Base-by-base conservation (phyloP, 2,888 invertebrate species). In the Himalopsyche tibetana region DNA sequence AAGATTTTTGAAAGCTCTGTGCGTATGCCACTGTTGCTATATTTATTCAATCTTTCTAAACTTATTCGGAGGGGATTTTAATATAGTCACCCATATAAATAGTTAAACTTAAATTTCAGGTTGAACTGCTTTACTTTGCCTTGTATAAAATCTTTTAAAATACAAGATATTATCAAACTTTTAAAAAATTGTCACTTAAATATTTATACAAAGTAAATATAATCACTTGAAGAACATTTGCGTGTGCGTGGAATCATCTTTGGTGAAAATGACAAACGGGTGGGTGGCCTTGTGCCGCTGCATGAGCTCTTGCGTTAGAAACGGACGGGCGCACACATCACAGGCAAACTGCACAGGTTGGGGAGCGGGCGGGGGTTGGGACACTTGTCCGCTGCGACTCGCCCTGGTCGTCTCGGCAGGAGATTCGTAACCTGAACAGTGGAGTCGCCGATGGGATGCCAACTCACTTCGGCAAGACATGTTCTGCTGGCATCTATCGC, bases 241-340 rank as follows among this genome's bases (percentile, higher is more conserved):
- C 90, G 92, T 92, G 0, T 93, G 93, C 38, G 91, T 92, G 17
- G 82, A 85, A 89, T 93, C 93, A 38, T 93, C 93, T 84, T 92
- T 93, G 2, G 93, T 92, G 83, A 93, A 92, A 88, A 92, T 93
- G 82, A 93, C 93, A 87, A 93, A 93, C 0, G 93, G 93, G 85
- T 93, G 93, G 0, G 92, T 92, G 82, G 85, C 55, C 90, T 93
- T 93, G 85, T 93, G 93, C 89, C 91, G 91, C 63, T 91, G 89
- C 93, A 93, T 93, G 55, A 90, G 89, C 83, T 89, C 89, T 87
- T 92, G 92, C 87, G 90, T 91, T 0, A 90, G 82, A 87, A 93
- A 93, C 81, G 89, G 91, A n/a, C 92, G 92, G 19, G 92, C 92
- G 82, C 93, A 93, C 42, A 93, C 91, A 88, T 93, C 93, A 90